A percentile compares a stretch with the other conserved stretches of the same genome.
These are phyloP conservation scores for Melanotaenia nigrans DNA, from an alignment of 2,797 vertebrate genomes.

Conservation along the genomic window DNA sequence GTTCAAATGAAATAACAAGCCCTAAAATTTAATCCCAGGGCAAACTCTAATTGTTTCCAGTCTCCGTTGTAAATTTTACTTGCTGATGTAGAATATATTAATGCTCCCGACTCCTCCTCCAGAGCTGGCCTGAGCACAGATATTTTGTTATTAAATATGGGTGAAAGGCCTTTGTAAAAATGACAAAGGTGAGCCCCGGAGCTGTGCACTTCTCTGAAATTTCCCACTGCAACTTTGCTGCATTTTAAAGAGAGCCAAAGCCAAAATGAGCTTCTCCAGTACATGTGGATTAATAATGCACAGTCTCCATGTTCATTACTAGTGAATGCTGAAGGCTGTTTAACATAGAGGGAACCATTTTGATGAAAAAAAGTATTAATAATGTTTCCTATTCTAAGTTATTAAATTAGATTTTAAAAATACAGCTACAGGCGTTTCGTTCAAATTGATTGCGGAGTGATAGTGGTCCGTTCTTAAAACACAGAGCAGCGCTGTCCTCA, in stretches of 20 bases:
- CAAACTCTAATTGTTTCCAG: conserved; percentile 77
- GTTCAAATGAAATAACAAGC: conserved; percentile 43
- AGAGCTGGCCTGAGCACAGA: conserved; percentile 82
- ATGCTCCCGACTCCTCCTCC: conserved; percentile 36
- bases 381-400: conserved; percentile 99
- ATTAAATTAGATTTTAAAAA: conserved; percentile 99
- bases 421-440: conserved; percentile 96
- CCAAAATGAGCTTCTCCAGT: conserved; percentile 92
- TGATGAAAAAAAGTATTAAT: conserved; percentile 97
- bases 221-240: conserved; percentile 61
- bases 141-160: conserved; percentile 87
- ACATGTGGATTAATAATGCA: conserved; percentile 97
- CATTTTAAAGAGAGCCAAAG: conserved; percentile 74
- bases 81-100: conserved; percentile 74
- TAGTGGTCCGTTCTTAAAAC: conserved; percentile 90
- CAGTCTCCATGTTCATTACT: conserved; percentile 96
- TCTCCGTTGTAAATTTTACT: conserved; percentile 69
- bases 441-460: conserved; percentile 98
- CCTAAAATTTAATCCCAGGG: conserved; percentile 33
- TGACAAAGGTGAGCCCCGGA: conserved; percentile 88
- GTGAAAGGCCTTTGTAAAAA: conserved; percentile 85
- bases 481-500: conserved; percentile 64
- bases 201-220: conserved; percentile 73
- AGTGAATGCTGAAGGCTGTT: conserved; percentile 98
- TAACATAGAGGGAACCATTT: conserved; percentile 96